A percentile compares a stretch with the other conserved stretches of the same genome.
Conservation (phyloP, 1,140 invertebrate species). For the roundworm (Caenorhabditis elegans) region DNA sequence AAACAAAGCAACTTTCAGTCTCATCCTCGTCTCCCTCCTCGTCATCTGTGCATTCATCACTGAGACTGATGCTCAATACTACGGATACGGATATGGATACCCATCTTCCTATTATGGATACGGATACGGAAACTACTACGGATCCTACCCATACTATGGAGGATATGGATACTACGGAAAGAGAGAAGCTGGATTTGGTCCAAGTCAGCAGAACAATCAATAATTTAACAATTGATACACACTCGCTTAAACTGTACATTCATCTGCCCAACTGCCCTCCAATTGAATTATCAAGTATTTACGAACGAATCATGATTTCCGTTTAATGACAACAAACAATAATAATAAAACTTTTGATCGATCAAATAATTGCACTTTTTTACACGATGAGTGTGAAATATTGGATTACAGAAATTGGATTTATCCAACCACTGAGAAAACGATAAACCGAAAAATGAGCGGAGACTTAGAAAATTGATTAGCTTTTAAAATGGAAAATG, state of each 20-base stretch:
- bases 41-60: conserved; percentile 33
- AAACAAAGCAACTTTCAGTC: not conserved
- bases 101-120: not conserved
- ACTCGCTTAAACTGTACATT: not conserved
- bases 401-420: too few relatives aligned
- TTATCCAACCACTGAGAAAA: too few relatives aligned
- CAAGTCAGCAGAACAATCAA: conserved; percentile 1
- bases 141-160: too few relatives aligned
- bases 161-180: conserved; percentile 36
- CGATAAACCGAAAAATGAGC: too few relatives aligned
- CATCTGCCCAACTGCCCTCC: not conserved
- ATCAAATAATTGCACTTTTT: not conserved
- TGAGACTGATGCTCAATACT: conserved; percentile 34
- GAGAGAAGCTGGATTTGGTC: conserved; percentile 35
- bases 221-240: not conserved
- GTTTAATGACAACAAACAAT: not conserved
- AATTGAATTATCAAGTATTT: not conserved
- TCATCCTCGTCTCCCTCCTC: conserved; percentile 34
- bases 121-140: not conserved
- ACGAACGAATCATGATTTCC: not conserved
- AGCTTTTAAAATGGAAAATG: too few relatives aligned
- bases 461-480: too few relatives aligned
- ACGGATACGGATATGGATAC: not conserved
- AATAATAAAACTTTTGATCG: not conserved
- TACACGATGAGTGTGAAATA: too few relatives aligned